A percentile compares a stretch with the other conserved stretches of the same genome.
Evolutionary conservation across 2,797 vertebrate species (phyloP).

Genomic region (Jordanella pulchra): DNA sequence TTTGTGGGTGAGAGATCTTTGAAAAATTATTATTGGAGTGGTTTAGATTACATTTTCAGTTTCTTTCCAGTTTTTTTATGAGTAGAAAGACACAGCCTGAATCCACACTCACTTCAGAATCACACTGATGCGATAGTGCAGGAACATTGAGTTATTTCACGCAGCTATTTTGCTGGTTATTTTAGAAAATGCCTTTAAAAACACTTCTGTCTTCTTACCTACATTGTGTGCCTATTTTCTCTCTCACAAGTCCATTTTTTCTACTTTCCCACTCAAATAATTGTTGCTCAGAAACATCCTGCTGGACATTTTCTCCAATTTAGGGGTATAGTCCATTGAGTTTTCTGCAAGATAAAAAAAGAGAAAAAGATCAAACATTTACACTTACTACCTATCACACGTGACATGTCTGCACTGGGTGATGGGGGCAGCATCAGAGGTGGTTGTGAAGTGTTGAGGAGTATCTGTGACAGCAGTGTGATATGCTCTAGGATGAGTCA

Average conservation of each 20-base stretch:
- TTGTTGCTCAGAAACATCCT: neutral
- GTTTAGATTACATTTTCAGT: neutral
- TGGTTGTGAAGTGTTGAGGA: constrained; percentile 29
- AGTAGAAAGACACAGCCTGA: neutral
- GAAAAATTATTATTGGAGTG: neutral
- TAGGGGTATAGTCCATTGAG: constrained; percentile 23
- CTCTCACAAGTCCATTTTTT: neutral
- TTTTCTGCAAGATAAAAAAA: constrained; percentile 7
- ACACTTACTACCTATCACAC: constrained; percentile 36
- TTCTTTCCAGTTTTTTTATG: neutral
- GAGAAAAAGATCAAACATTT: constrained; percentile 32
- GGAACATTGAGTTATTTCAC: neutral
- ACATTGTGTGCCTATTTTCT: neutral
- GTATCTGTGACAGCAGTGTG: constrained; percentile 52
- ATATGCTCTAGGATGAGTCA: constrained; percentile 34
- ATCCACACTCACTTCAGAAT: neutral
- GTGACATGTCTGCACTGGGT: constrained; percentile 28
- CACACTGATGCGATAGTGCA: neutral
- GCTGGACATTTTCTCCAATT: constrained; percentile 18
- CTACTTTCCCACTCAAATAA: neutral
- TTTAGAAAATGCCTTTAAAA: neutral
- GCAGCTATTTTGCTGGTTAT: neutral
- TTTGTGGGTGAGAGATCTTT: neutral
- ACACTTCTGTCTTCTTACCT: neutral
- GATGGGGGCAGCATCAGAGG: constrained; percentile 21